Evolutionary conservation across 2,797 vertebrate genomes (phyloP), one percentile per base, ranked within the genome.

Genomic region (Catamblyrhynchus diadema): DNA sequence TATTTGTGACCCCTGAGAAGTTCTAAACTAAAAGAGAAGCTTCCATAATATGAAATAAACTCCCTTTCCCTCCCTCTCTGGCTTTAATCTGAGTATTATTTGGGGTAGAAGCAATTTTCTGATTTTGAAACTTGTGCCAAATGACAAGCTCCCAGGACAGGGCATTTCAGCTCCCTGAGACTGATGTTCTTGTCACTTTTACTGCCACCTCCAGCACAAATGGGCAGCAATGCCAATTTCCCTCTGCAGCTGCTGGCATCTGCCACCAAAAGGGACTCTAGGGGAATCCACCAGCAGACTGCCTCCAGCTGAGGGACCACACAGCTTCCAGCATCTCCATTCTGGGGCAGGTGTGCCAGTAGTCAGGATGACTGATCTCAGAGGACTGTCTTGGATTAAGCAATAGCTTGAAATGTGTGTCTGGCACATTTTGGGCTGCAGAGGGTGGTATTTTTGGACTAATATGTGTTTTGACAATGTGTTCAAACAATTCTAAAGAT

Each of bases 101-200:
- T 72, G 75, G 62, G n/a, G 25, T 59, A 78, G 82, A 84, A 96
- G 12, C n/a, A 59, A 88, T 91, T 84, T 72, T 66, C 44, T 79
- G 33, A 45, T 70, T 88, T 86, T 39, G 48, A 86, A 82, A 60
- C 47, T 28, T 53, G 51, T 90, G 92, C 82, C 67, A 66, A 84
- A 41, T 30, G 41, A 81, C 47, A 60, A 64, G 28, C 48, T 95
- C 81, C 81, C 92, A 92, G 78, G 83, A 94, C 62, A 59, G 54
- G 33, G 30, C 70, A 75, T 79, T 94, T 95, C 88, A 90, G 39
- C 62, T 92, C 37, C 12, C 60, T 39, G 92, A 90, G 88, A 77
- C 88, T 53, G 86, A 94, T 80, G 83, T 47, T 88, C 82, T 88
- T 95, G 93, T 95, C 90, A 88, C 45, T 90, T 91, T 79, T 81